Conservation (phyloP, 2,113 vertebrate species). For the Delphinapterus leucas region DNA sequence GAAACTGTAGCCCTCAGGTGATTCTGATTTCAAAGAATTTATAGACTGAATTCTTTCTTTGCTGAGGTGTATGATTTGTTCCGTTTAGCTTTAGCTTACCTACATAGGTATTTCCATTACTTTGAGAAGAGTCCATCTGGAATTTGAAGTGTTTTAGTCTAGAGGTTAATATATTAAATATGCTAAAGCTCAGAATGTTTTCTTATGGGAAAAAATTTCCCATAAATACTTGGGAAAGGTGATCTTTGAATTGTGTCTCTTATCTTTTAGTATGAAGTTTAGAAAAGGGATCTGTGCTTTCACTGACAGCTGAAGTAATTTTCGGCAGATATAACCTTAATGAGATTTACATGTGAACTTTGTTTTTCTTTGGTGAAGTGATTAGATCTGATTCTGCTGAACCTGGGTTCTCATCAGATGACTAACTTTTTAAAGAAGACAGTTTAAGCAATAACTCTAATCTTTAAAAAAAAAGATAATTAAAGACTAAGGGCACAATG, state of each 20-base stretch:
- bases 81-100: conserved; percentile 19
- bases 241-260: background rate
- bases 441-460: background rate
- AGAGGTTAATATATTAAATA: background rate
- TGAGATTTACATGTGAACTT: background rate
- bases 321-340: background rate
- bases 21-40: background rate
- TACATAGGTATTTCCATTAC: background rate
- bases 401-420: background rate
- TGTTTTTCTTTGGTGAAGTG: background rate
- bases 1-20: background rate
- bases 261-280: background rate
- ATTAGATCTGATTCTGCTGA: conserved; percentile 18
- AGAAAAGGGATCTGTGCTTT: background rate
- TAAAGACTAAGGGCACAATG: background rate
- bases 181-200: background rate
- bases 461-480: background rate
- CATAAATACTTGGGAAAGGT: background rate
- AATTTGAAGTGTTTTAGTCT: background rate
- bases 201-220: background rate
- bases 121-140: background rate
- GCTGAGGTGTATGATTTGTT: background rate
- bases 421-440: background rate
- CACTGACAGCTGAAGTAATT: background rate
- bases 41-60: background rate